Percentiles rank a stretch among this genome's conserved stretches.
phyloP scores from a whole-genome alignment of 2,113 vertebrate genomes.

The Leptosomus discolor region DNA sequence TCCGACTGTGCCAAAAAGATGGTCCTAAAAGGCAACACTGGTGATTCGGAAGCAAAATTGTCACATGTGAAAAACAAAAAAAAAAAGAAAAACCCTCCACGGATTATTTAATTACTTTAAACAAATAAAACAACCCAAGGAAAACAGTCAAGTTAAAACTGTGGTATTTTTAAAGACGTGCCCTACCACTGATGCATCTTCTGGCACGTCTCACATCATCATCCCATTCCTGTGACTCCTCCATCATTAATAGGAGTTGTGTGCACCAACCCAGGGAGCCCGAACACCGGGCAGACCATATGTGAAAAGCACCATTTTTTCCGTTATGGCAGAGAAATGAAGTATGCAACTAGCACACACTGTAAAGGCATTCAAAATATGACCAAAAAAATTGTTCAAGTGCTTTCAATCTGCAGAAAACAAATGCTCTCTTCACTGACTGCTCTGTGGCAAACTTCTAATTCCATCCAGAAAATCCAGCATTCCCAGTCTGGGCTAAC shows the following conservation, averaged over 20 bases:
- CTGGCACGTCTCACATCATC: background rate
- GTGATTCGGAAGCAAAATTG: background rate
- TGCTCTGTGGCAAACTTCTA: slow-evolving; percentile 59
- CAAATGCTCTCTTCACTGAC: slow-evolving; percentile 46
- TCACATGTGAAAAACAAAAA: fast-evolving
- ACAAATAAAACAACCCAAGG: background rate
- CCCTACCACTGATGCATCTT: background rate
- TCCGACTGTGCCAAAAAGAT: background rate
- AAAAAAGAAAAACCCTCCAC: background rate
- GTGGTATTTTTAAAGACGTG: background rate
- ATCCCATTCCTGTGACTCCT: background rate
- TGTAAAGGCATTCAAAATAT: slow-evolving; percentile 47
- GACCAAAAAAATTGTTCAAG: slow-evolving; percentile 1
- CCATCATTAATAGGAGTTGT: background rate
- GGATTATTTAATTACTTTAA: background rate
- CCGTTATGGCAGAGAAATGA: background rate
- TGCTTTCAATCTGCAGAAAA: slow-evolving; percentile 39
- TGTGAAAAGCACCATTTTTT: background rate
- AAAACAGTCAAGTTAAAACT: background rate
- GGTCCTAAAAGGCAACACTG: background rate
- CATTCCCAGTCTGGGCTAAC: slow-evolving; percentile 63
- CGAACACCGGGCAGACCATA: background rate
- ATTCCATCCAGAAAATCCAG: slow-evolving; percentile 55
- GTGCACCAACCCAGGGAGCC: background rate
- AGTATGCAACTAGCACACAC: background rate